phyloP scores from a whole-genome alignment of 1,140 invertebrate genomes.

The Lepidurus couesii region DNA sequence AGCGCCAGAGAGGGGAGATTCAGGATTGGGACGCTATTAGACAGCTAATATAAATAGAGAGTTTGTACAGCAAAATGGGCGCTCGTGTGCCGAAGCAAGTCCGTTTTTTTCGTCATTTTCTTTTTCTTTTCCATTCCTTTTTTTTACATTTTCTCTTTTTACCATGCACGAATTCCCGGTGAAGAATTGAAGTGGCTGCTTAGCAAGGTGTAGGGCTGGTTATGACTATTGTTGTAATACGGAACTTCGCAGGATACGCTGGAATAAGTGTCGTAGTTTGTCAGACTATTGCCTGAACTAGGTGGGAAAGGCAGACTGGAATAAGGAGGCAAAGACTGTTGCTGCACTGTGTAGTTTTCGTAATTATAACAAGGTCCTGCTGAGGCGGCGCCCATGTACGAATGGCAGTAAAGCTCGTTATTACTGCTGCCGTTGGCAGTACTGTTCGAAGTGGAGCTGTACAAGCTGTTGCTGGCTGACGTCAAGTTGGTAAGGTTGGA shows the following conservation, averaged over 20 bases:
- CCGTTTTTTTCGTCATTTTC: background rate
- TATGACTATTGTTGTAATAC: constrained; percentile 4
- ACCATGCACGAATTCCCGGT: constrained; percentile 36
- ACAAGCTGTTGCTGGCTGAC: constrained; percentile 4
- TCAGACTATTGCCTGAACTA: background rate
- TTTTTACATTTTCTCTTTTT: background rate
- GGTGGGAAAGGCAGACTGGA: constrained; percentile 14
- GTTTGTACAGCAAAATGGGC: background rate
- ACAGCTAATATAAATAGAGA: constrained; percentile 7
- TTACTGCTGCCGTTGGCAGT: background rate
- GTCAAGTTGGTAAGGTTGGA: background rate
- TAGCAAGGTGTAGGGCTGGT: constrained; percentile 24
- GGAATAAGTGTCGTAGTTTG: background rate
- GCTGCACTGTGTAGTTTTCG: constrained; percentile 26
- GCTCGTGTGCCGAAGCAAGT: background rate
- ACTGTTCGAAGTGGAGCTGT: background rate
- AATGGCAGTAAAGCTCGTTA: background rate
- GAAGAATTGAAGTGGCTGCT: constrained; percentile 32
- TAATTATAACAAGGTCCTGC: background rate
- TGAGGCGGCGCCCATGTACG: background rate
- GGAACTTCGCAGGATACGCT: background rate
- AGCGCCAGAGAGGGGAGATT: too few species aligned
- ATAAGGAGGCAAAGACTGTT: constrained; percentile 2
- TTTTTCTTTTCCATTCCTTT: background rate
- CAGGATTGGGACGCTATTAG: background rate